A percentile compares a stretch with the other conserved stretches of the same genome.
Conservation (phyloP, 2,888 invertebrate genomes). For the Drosophila heteroneura region DNA sequence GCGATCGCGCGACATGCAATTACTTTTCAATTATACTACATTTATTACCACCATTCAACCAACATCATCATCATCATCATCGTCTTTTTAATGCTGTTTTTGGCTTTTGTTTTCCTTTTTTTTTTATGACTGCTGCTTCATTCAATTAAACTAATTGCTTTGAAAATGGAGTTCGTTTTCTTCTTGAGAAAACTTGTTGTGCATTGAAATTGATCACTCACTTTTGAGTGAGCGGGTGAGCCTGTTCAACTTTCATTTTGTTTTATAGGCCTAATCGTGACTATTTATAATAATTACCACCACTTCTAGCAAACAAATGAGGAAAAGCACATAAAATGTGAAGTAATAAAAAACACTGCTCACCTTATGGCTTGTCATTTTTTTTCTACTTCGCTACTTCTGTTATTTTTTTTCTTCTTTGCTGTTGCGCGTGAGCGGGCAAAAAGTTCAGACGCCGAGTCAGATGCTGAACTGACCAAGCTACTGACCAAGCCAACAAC, state of each 20-base stretch:
- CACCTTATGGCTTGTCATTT: conserved; percentile 23
- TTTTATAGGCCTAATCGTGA: conserved; percentile 65
- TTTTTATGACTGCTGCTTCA: conserved; percentile 68
- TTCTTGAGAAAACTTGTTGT: conserved; percentile 44
- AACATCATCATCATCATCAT: conserved; percentile 16
- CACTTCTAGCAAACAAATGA: conserved; percentile 36
- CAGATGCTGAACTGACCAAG: conserved; percentile 26
- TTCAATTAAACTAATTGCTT: conserved; percentile 78
- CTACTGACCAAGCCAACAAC: conserved; percentile 35
- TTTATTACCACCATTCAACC: conserved; percentile 56
- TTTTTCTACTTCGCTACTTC: background rate
- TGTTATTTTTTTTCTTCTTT: background rate
- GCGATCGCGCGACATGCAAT: conserved; percentile 54
- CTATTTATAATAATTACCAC: conserved; percentile 76
- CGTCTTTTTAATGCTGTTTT: conserved; percentile 25
- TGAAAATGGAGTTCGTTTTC: conserved; percentile 69
- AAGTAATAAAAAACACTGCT: conserved; percentile 30
- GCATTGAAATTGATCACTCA: conserved; percentile 42
- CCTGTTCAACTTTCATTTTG: conserved; percentile 67
- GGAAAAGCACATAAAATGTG: conserved; percentile 37
- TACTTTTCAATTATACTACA: conserved; percentile 72
- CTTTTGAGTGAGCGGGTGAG: conserved; percentile 12
- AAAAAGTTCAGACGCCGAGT: conserved; percentile 43
- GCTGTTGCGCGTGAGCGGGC: conserved; percentile 44
- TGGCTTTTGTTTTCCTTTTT: conserved; percentile 15